Evolutionary conservation across 2,888 invertebrate species (phyloP), one percentile per base, ranked within the genome.

Genomic region (Odiellus spinosus): DNA sequence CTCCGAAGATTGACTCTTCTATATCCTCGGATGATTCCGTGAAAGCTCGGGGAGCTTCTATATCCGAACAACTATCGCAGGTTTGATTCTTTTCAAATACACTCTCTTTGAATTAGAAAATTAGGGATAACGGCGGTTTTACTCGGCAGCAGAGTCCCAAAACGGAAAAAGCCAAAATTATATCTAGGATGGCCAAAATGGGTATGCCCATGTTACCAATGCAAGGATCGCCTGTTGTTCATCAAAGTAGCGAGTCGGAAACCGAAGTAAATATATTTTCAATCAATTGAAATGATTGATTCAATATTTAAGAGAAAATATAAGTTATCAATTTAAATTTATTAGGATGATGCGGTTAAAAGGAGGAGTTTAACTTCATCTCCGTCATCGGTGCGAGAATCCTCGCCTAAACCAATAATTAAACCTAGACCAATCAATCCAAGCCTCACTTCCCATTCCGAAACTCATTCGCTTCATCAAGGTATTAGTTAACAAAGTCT

Each of bases 151-250:
- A 56, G 59, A 56, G 60, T n/a, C 56, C 60, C 4, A 61, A 61
- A 46, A 57, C 56, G 5, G 63, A 61, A 46, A 59, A 58, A 42
- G 64, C 64, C 20, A 61, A 60, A 50, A 48, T 65, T 41, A 63
- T 64, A 26, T 64, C 65, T 2, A 60, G 65, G 18, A 66, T 67
- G 64, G 65, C 65, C 2, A 65, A 63, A 59, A 64, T 67, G 64
- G 67, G 67, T 26, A 51, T 48, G 36, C 43, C 53, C n/a, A 11
- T 44, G 3, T 33, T 59, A 63, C 51, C 63, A 62, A 3, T 50
- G n/a, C 20, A 50, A 44, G 48, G 48, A 39, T 44, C 50, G 11
- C 32, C 46, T 40, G 33, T 43, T 20, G 50, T 46, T 34, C 53
- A 50, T 45, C 47, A 44, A 34, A 47, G 49, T 35, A 52, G 52